Percentiles rank a stretch among this genome's conserved stretches.
These are phyloP conservation scores for Mesitornis unicolor DNA, from an alignment of 2,113 vertebrate genomes.

Conservation along the genomic window DNA sequence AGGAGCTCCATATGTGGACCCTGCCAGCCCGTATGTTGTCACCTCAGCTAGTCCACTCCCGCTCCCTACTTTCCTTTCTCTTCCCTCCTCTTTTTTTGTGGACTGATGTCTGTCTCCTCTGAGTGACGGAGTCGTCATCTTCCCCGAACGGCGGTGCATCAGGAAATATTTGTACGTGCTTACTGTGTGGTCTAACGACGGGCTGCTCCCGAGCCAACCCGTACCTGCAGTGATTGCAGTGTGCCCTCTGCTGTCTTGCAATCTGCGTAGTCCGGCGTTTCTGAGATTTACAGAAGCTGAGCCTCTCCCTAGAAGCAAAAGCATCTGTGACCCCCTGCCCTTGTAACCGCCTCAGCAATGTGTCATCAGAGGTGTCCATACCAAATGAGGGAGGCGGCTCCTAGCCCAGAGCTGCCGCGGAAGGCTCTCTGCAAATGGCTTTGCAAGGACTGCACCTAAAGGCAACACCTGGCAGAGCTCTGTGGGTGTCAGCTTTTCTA, in stretches of 20 bases:
- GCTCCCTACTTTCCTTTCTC: background rate
- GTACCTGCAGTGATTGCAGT: background rate
- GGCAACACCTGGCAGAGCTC: rapidly evolving
- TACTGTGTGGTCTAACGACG: rapidly evolving
- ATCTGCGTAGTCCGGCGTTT: rapidly evolving
- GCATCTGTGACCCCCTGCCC: background rate
- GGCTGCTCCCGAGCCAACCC: rapidly evolving
- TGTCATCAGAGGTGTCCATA: background rate
- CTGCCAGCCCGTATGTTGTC: background rate
- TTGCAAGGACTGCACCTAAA: background rate
- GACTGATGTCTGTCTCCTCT: background rate
- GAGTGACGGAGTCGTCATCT: background rate
- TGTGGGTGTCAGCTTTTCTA: rapidly evolving
- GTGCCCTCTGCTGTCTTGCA: conserved; percentile 50
- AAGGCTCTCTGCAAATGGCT: background rate
- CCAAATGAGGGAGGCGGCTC: background rate
- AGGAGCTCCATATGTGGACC: background rate
- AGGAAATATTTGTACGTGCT: background rate
- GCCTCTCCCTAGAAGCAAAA: background rate
- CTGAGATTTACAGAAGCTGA: background rate
- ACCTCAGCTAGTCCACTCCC: background rate
- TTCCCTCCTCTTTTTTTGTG: background rate
- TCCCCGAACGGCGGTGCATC: background rate
- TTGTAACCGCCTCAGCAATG: rapidly evolving
- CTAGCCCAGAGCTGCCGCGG: background rate